Evolutionary conservation across 64 coral and sea anemone species (phyloP), one percentile per base, ranked within the genome.

Genomic region (Hydrozoanthus tunicans): DNA sequence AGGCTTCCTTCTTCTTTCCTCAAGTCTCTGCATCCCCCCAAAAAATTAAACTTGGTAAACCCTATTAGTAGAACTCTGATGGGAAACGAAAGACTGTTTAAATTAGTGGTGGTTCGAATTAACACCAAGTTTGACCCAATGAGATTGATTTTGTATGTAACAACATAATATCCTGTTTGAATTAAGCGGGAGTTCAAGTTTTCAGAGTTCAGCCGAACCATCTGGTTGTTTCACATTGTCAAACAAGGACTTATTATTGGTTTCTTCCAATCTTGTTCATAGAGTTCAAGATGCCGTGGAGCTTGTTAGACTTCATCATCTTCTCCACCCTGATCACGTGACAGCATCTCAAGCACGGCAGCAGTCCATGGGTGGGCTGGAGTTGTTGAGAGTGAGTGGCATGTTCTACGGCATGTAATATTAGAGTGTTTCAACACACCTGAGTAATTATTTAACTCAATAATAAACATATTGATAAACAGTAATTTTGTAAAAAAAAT

Each of bases 251-350:
- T 3, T 12, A 51, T 11, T 43, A 43, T 43, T 43, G 32, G 27
- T 75, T 75, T 17, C 15, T n/a, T 43, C 43, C 32, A 51, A 43
- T 43, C 32, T 43, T 43, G 32, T 43, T 2, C 32, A 52, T 15
- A 86, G 83, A 73, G 67, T 74, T 2, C 25, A 23, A 59, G 83
- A 86, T 59, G 83, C 83, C 10, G 83, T 73, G 67, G 83, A 86
- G 23, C 54, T 86, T 4, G 83, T 86, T 14, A 86, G 73, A 24
- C 68, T 86, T 5, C 60, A 90, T 51, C 89, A 79, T 55, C 89
- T 90, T 15, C 89, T 90, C 3, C 89, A 90, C 58, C 89, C 75
- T 51, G 73, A 65, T 15, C 74, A 90, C 20, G 27, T 78, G 57
- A 12, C 52, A 9, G 26, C 75, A 79, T 58, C 79, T 6, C 74